Evolutionary conservation across 1,140 invertebrate genomes (phyloP), one percentile per base, ranked within the genome.

Genomic region (Drosophila kikkawai): DNA sequence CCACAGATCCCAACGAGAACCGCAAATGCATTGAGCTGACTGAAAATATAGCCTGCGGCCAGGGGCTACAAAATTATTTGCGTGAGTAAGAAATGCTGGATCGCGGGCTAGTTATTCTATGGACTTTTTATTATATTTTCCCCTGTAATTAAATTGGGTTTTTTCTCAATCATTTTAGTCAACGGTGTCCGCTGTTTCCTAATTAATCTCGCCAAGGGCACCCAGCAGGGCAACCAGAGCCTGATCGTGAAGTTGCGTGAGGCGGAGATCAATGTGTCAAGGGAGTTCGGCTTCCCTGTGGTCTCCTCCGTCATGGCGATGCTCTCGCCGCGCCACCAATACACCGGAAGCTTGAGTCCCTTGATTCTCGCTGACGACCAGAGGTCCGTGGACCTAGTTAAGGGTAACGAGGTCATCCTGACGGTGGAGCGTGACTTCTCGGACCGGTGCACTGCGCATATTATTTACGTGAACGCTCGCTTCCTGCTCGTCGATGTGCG

Each of bases 381-480:
- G 11, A 22, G 4, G 15, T 22, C 8, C 7, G 32, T 44, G 1
- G 29, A 36, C 0, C 45, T 92, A 19, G 22, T 56, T 6, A 67
- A 56, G 22, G 78, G 67, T n/a, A 32, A 59, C 8, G 68, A 57
- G 15, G 7, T 87, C 0, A 47, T 19, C 0, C 37, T 92, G 34
- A 85, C 91, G 2, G 77, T 77, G 3, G 68, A 91, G 36, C 82
- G 91, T 7, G 26, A 65, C 5, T 91, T 58, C 36, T 84, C 91
- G 0, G 42, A 50, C 3, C 8, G 15, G 2, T 79, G 80, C 17
- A 70, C 13, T 1, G 11, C 50, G 1, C 44, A 44, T 0, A 13
- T 55, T 0, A 69, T 92, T n/a, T 92, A 87, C 53, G 91, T 92
- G 7, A 92, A 92, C 53, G 91, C 80, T 0, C 75, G 70, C 0